Evolutionary conservation across 2,113 vertebrate genomes (phyloP), one percentile per base, ranked within the genome.

Genomic region (Monarcha castaneiventris): DNA sequence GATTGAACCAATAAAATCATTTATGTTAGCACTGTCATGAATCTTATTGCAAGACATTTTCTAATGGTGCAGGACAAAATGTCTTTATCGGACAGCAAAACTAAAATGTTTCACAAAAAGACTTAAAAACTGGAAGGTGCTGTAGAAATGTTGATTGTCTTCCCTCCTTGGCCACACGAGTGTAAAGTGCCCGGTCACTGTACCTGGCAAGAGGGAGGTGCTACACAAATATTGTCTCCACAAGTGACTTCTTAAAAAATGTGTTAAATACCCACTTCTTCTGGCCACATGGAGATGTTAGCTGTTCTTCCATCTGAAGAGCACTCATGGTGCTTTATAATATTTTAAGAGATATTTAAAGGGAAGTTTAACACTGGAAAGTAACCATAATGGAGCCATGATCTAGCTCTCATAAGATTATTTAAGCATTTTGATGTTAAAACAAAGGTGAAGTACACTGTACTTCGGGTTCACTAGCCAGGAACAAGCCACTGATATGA

Each of bases 131-230:
- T 8, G 75, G 52, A 54, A 87, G 4, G 3, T n/a, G 10, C 29
- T 66, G 6, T 41, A 75, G 39, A 79, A 88, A 41, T 29, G 13
- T 54, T 78, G 54, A 58, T 54, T 52, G 22, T 21, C 32, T 79
- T 79, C 20, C 8, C 5, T 62, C 6, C 29, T 58, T 71, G 25
- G 7, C 13, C 1, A 0, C 37, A 41, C 0, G 0, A 7, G 5
- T 71, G 3, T 49, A 27, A 82, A 59, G 25, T 59, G 25, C 19
- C 30, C 51, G 66, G 6, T 67, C n/a, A n/a, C 6, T 21, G 6
- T 13, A 44, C 9, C 5, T 67, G 29, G 12, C 19, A 66, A 56
- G 18, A 62, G 8, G 10, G 46, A 62, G 6, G 7, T 62, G 30
- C 25, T 74, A 30, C 14, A 33, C 27, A 62, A 48, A 11, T 67